Percentiles rank a stretch among this genome's conserved stretches.
Evolutionary conservation across 2,113 vertebrate species (phyloP).

Genomic region (Neopipo cinnamomea): DNA sequence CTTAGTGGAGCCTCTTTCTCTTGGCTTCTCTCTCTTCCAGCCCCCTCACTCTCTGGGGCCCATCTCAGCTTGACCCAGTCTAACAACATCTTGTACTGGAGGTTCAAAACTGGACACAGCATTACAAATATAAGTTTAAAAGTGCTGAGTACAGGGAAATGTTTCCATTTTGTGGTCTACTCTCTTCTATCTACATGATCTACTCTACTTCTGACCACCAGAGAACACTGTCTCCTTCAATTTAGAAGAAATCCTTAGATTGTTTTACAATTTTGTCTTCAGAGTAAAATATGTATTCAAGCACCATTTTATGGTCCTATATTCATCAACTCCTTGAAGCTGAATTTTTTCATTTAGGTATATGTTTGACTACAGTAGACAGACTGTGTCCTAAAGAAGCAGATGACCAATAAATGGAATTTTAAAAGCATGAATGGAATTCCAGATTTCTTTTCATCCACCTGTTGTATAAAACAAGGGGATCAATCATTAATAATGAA

Average conservation of each 20-base stretch:
- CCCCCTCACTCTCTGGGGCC: too few species aligned
- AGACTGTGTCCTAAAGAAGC: background rate
- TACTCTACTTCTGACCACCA: background rate
- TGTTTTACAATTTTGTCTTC: background rate
- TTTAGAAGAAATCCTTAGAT: background rate
- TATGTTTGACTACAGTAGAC: background rate
- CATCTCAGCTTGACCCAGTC: background rate
- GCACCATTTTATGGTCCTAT: background rate
- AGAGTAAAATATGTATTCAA: background rate
- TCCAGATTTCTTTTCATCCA: background rate
- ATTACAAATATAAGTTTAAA: background rate
- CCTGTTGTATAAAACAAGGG: background rate
- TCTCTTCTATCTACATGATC: background rate
- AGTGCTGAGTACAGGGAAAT: background rate
- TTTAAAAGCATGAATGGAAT: background rate
- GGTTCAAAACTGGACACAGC: background rate
- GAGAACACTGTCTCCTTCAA: background rate
- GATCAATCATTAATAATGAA: background rate
- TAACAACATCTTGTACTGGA: background rate
- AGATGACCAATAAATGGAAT: background rate
- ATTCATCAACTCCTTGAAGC: background rate
- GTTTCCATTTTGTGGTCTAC: background rate
- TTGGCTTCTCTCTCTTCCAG: background rate
- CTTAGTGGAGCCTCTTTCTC: background rate
- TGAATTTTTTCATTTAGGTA: background rate